Percentiles rank a stretch among this genome's conserved stretches.
phyloP scores from a whole-genome alignment of 2,888 invertebrate species.

The Athetis lepigone region DNA sequence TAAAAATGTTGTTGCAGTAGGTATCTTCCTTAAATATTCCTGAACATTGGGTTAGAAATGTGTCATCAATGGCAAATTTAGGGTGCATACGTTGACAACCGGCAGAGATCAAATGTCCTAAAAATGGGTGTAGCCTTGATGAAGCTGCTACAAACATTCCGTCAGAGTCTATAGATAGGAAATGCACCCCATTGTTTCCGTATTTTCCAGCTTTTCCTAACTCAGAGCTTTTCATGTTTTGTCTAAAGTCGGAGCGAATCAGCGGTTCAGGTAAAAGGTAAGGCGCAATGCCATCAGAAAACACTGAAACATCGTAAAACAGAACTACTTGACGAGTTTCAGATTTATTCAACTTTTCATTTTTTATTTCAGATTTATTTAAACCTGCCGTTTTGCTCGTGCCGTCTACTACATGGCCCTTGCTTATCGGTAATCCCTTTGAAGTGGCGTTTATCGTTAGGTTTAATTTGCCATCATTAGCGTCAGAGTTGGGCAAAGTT shows the following conservation, averaged over 20 bases:
- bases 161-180: constrained; percentile 76
- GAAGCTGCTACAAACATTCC: constrained; percentile 81
- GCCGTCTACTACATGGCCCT: constrained; percentile 1
- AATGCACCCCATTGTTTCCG: constrained; percentile 44
- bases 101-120: constrained; percentile 73
- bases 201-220: constrained; percentile 43
- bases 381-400: constrained; percentile 27
- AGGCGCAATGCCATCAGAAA: constrained; percentile 68
- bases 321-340: constrained; percentile 68
- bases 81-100: constrained; percentile 76
- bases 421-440: constrained; percentile 17
- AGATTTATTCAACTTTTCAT: constrained; percentile 41
- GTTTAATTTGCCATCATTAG: constrained; percentile 15
- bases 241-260: constrained; percentile 42
- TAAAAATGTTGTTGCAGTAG: constrained; percentile 81
- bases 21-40: constrained; percentile 71
- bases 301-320: constrained; percentile 74
- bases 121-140: constrained; percentile 77
- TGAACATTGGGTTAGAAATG: constrained; percentile 76
- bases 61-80: constrained; percentile 76
- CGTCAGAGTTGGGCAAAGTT: constrained; percentile 27
- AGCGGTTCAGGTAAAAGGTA: constrained; percentile 63
- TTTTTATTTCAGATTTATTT: constrained; percentile 58
- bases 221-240: constrained; percentile 23
- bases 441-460: constrained; percentile 18